phyloP scores from a whole-genome alignment of 1,140 invertebrate species.

The Thaumetopoea pityocampa region DNA sequence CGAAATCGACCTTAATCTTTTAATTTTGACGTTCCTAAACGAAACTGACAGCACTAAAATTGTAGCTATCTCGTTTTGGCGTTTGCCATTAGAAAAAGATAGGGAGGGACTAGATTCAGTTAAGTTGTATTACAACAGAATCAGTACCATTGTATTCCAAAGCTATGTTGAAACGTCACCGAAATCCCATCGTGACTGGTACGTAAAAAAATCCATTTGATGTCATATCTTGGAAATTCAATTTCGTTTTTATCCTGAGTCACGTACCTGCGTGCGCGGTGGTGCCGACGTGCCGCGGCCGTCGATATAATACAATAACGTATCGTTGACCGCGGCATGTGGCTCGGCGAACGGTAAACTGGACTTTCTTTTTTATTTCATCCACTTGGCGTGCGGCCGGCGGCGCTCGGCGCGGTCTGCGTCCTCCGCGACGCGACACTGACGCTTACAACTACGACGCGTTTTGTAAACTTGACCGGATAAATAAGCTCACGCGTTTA shows the following conservation, averaged over 20 bases:
- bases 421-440: conserved; percentile 6
- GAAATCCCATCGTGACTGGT: background rate
- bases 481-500: background rate
- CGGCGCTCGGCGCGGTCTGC: background rate
- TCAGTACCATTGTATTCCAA: no score
- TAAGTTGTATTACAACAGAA: no score
- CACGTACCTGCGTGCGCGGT: conserved; percentile 12
- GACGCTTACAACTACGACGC: background rate
- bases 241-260: conserved; percentile 25
- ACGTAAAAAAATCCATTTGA: conserved; percentile 7
- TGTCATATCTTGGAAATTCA: conserved; percentile 10
- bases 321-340: conserved; percentile 29
- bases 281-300: conserved; percentile 18
- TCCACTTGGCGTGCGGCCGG: conserved; percentile 14
- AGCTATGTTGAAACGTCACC: background rate
- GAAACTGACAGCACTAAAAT: no score
- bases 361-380: conserved; percentile 53
- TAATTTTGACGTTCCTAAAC: no score
- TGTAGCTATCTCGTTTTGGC: no score
- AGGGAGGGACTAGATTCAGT: no score
- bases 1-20: no score
- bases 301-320: conserved; percentile 10
- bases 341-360: conserved; percentile 55
- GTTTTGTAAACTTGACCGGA: conserved; percentile 1
- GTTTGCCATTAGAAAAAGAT: no score